These are phyloP conservation scores for Sthenelais limicola DNA, from an alignment of 2,888 invertebrate species.

Conservation along the genomic window DNA sequence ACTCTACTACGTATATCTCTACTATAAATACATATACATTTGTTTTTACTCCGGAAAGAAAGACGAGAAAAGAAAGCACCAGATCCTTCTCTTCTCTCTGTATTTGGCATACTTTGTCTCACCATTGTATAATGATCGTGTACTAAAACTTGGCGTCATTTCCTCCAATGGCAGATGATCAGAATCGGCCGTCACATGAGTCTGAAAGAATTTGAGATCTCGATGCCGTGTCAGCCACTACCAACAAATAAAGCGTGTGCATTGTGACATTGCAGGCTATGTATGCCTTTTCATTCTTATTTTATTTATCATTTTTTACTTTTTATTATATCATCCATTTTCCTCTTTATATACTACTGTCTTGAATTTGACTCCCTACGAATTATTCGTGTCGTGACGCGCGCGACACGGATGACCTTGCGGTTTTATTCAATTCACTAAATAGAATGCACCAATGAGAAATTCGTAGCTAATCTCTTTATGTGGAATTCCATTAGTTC, in stretches of 20 bases:
- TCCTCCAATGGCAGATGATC: conserved; percentile 38
- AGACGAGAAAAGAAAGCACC: neutral
- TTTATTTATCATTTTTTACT: conserved; percentile 41
- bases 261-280: conserved; percentile 42
- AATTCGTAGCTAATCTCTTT: conserved; percentile 27
- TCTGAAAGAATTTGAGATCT: conserved; percentile 30
- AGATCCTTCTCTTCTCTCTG: conserved; percentile 1
- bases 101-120: neutral
- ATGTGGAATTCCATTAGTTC: conserved; percentile 33
- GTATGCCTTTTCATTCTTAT: conserved; percentile 46
- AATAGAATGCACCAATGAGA: conserved; percentile 28
- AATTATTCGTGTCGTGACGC: conserved; percentile 19
- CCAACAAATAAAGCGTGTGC: conserved; percentile 42
- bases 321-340: conserved; percentile 39
- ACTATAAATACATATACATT: neutral
- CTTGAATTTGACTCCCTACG: conserved; percentile 35
- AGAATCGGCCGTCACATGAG: conserved; percentile 11
- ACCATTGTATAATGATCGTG: conserved; percentile 29
- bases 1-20: neutral
- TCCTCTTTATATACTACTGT: conserved; percentile 41
- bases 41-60: neutral
- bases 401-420: neutral
- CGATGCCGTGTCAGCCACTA: conserved; percentile 28
- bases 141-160: conserved; percentile 34
- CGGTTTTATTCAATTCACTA: conserved; percentile 39